Base-by-base conservation (phyloP, 92 coral and sea anemone species). In the Epizoanthus illoricatus region DNA sequence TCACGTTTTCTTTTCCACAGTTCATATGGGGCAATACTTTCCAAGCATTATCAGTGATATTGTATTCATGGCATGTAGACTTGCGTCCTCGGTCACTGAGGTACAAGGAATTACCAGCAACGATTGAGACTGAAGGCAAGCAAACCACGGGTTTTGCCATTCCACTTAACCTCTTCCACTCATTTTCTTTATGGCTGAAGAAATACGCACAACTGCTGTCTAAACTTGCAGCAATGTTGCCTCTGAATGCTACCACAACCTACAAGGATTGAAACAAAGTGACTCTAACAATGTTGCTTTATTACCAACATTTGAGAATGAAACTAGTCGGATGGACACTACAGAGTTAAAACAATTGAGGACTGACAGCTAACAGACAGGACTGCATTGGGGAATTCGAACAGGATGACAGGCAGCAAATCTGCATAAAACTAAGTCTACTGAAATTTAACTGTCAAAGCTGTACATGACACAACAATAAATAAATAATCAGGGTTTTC, bases 41-140 rank as follows among this genome's bases (percentile, higher is more conserved):
- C 90, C 90, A 87, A 43, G 42, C n/a, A 71, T 75, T 83, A 2
- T 70, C 42, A 45, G 79, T 73, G 71, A 87, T 74, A 61, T 68
- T 74, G 55, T 87, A 83, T 63, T 87, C 76, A 72, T 13, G 45
- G 24, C 75, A 72, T n/a, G 23, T 17, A 52, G 13, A 3, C 43
- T 28, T 72, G 13, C 28, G 0, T 20, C 3, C 5, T 16, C 18
- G 15, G 19, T 52, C 40, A 21, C 76, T 2, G 0, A 72, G 41
- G 62, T 72, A 72, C 76, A 72, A 72, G 19, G 62, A 0, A 23
- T 52, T 49, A n/a, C 62, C 60, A 3, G 62, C 20, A 72, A 49
- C 60, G 2, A 59, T 18, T 0, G 39, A 36, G 10, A 59, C n/a
- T 4, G 9, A 19, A 3, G 76, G 76, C 7, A 8, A 49, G 0